Base-by-base conservation (phyloP, 2,113 vertebrate genomes). In the Fregetta grallaria region DNA sequence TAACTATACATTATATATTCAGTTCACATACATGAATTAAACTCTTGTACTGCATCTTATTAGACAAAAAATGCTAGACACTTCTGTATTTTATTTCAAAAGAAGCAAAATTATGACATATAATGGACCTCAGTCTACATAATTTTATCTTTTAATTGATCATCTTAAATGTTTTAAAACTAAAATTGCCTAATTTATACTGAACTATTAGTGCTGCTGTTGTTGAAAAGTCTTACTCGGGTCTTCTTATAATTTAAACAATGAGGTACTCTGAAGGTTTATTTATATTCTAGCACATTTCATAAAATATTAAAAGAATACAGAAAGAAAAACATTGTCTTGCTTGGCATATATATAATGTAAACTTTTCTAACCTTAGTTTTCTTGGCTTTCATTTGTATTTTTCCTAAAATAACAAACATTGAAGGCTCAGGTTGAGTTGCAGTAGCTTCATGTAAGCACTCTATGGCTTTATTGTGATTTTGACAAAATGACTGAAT, bases 401-500 rank as follows among this genome's bases (percentile, higher is more conserved):
- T 97, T 97, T 98, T 98, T 91, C 98, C 98, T 93, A 98, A 95
- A 21, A 98, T 77, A 76, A 92, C 88, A 83, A 95, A 96, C 42
- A 87, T 29, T n/a, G 81, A 55, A 65, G 97, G 61, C 5, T 97
- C 93, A 58, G 97, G 96, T 13, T 74, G 97, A 53, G 17, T 84
- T 61, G 38, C 78, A 25, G 38, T 74, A 34, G 94, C 61, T 65
- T 77, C 67, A 11, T 72, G 23, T 50, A 98, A 97, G 70, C 97
- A 96, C 62, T 98, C 90, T 73, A 98, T 97, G 58, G 98, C 98
- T 79, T 97, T 98, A 49, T 82, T 92, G 26, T 98, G 94, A 50
- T 98, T 98, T 89, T 98, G 96, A 96, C 98, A 97, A 95, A 98
- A 98, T 36, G 97, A 98, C 61, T 98, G 98, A 87, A 98, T 95